Percentiles rank a stretch among this genome's conserved stretches.
Conservation (phyloP, 1,140 invertebrate genomes). For the Drosophila gunungcola region DNA sequence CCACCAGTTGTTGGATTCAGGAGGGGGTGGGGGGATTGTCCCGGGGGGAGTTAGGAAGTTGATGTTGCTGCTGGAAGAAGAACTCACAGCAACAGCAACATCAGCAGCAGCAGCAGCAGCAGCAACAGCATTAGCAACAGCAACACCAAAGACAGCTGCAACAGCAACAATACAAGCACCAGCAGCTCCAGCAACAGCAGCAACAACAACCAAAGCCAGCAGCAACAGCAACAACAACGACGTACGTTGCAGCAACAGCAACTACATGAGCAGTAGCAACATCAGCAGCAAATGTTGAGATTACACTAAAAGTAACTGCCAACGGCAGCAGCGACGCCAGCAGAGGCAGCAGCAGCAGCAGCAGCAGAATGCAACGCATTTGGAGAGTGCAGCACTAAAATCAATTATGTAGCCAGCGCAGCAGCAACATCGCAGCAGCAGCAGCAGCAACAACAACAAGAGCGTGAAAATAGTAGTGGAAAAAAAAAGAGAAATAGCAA, state of each 20-base stretch:
- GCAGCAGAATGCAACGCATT: slow-evolving; percentile 45
- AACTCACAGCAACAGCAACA: slow-evolving; percentile 52
- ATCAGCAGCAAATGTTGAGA: slow-evolving; percentile 72
- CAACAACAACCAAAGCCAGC: background rate
- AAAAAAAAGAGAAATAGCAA: slow-evolving; percentile 72
- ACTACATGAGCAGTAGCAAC: slow-evolving; percentile 35
- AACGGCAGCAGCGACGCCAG: slow-evolving; percentile 31
- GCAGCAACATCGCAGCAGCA: slow-evolving; percentile 50
- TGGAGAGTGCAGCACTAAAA: slow-evolving; percentile 78
- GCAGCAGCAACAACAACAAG: slow-evolving; percentile 50
- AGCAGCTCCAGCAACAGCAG: background rate
- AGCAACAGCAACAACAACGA: slow-evolving; percentile 1
- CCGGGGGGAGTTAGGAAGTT: slow-evolving; percentile 51
- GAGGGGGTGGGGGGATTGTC: slow-evolving; percentile 1
- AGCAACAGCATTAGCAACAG: slow-evolving; percentile 23
- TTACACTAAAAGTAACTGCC: slow-evolving; percentile 80
- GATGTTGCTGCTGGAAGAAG: slow-evolving; percentile 60
- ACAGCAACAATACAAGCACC: background rate
- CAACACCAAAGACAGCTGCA: slow-evolving; percentile 31
- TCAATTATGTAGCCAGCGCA: slow-evolving; percentile 78
- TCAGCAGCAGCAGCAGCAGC: slow-evolving; percentile 6
- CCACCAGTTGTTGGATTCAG: slow-evolving; percentile 40
- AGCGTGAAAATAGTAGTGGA: slow-evolving; percentile 78
- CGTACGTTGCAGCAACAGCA: slow-evolving; percentile 37
- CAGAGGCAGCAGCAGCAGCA: slow-evolving; percentile 30